Evolutionary conservation across 1,140 invertebrate genomes (phyloP).

Genomic region (Drosophila parabipectinata): DNA sequence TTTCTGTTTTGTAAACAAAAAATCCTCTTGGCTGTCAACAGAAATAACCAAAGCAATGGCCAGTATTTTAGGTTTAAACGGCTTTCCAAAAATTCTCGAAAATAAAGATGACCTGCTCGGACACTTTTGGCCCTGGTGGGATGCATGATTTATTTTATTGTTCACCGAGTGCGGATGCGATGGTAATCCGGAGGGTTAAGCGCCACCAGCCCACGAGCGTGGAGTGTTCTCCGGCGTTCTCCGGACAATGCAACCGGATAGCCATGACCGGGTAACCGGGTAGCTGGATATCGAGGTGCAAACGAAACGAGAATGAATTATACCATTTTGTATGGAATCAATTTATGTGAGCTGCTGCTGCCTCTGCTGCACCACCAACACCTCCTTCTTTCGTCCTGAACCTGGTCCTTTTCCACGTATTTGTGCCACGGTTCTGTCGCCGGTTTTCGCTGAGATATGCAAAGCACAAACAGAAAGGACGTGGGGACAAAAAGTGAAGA

Average conservation of each 20-base stretch:
- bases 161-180: conserved; percentile 24
- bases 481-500: conserved; percentile 9
- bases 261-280: conserved; percentile 1
- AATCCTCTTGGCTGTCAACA: not conserved
- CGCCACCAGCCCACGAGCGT: conserved; percentile 8
- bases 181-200: conserved; percentile 40
- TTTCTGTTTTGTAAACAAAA: not conserved
- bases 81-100: conserved; percentile 11
- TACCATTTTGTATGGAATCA: conserved; percentile 67
- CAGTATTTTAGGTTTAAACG: conserved; percentile 16
- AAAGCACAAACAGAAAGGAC: conserved; percentile 31
- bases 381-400: not conserved
- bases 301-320: conserved; percentile 62
- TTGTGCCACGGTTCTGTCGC: conserved; percentile 17
- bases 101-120: conserved; percentile 36
- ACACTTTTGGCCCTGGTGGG: conserved; percentile 21
- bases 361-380: conserved; percentile 8
- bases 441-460: conserved; percentile 59
- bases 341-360: conserved; percentile 56
- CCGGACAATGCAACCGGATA: conserved; percentile 22
- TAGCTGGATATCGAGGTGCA: conserved; percentile 35
- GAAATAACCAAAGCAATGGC: not conserved
- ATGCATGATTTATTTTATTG: conserved; percentile 51
- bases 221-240: not conserved
- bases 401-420: conserved; percentile 1